Percentiles rank a stretch among this genome's conserved stretches.
Conservation (phyloP, 2,113 vertebrate genomes). For the Bufo bufo region DNA sequence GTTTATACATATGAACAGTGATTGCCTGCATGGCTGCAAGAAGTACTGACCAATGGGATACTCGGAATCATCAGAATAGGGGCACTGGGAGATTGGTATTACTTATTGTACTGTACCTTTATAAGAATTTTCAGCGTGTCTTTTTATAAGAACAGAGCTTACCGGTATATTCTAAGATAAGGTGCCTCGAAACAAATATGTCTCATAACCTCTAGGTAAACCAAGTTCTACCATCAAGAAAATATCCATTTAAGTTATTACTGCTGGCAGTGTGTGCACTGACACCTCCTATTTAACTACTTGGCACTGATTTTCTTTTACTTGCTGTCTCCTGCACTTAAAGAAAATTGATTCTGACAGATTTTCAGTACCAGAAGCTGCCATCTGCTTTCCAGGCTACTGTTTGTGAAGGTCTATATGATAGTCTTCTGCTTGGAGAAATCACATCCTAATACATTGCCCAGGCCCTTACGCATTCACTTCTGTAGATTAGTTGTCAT, state of each 20-base stretch:
- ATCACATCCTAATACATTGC: slow-evolving; percentile 18
- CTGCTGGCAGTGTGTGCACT: neutral
- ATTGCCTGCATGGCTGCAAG: too few relatives aligned
- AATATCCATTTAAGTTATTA: slow-evolving; percentile 9
- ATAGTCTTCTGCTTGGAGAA: slow-evolving; percentile 10
- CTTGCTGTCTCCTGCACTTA: slow-evolving; percentile 3
- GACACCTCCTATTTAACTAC: slow-evolving; percentile 38
- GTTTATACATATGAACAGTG: too few relatives aligned
- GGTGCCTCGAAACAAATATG: neutral
- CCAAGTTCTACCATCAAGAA: neutral
- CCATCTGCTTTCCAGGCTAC: slow-evolving; percentile 44
- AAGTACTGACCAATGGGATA: too few relatives aligned
- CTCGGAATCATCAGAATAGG: too few relatives aligned
- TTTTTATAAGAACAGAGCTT: neutral
- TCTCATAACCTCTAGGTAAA: neutral
- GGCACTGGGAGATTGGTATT: too few relatives aligned
- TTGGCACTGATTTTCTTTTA: slow-evolving; percentile 11
- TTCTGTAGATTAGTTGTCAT: slow-evolving; percentile 35
- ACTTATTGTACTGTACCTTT: too few relatives aligned
- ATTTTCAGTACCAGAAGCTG: neutral
- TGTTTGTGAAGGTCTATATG: slow-evolving; percentile 1
- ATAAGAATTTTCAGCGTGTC: too few relatives aligned
- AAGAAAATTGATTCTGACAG: slow-evolving; percentile 22
- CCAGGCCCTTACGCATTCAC: slow-evolving; percentile 9
- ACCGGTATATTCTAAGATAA: neutral